A percentile compares a stretch with the other conserved stretches of the same genome.
These are phyloP conservation scores for Macrostomum lignano DNA, from an alignment of 1,140 invertebrate species.

Conservation along the genomic window DNA sequence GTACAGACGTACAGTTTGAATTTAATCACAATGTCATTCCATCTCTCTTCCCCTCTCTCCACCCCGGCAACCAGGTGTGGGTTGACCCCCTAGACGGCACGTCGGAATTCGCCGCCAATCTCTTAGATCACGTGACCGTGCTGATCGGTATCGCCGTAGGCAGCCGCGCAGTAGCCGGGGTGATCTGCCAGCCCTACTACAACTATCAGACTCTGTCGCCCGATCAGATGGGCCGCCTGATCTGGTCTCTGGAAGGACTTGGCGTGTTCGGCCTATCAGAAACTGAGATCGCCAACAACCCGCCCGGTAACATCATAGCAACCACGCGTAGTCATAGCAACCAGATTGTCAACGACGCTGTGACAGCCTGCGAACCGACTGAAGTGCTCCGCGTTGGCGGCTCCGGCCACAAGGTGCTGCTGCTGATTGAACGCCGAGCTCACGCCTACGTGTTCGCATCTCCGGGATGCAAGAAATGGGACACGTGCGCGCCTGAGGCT, in stretches of 20 bases:
- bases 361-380: constrained; percentile 51
- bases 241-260: too few relatives aligned
- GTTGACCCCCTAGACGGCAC: constrained; percentile 94
- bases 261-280: too few relatives aligned
- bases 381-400: constrained; percentile 66
- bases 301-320: constrained; percentile 52
- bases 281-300: too few relatives aligned
- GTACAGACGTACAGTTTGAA: too few relatives aligned
- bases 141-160: constrained; percentile 75
- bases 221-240: too few relatives aligned
- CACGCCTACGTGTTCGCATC: constrained; percentile 88
- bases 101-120: constrained; percentile 57
- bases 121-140: constrained; percentile 80
- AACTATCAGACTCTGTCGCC: too few relatives aligned
- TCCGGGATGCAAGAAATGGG: constrained; percentile 82
- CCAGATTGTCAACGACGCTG: constrained; percentile 43
- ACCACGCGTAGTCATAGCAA: constrained; percentile 78
- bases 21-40: too few relatives aligned
- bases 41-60: too few relatives aligned
- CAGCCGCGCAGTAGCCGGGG: constrained; percentile 55
- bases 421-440: constrained; percentile 67
- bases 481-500: constrained; percentile 86
- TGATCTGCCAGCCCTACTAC: constrained; percentile 89
- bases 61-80: too few relatives aligned
- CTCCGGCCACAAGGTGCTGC: constrained; percentile 68